Evolutionary conservation across 2,797 vertebrate species (phyloP), one percentile per base, ranked within the genome.

Genomic region (Manis crassicaudata): DNA sequence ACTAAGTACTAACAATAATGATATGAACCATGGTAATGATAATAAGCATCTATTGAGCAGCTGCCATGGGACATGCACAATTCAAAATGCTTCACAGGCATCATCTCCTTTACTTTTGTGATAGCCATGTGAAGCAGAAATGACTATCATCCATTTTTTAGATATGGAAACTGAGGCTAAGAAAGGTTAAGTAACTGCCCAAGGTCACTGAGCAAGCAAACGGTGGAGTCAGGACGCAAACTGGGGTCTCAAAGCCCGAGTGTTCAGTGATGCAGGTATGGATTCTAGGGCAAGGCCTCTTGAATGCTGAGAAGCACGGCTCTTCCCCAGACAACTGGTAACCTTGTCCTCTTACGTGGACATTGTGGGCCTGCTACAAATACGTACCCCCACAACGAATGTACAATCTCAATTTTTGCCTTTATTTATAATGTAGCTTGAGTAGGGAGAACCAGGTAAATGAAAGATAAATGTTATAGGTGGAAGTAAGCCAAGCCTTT

Each of bases 51-150:
- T 90, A 27, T 1, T 73, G 35, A 85, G 46, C 63, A 93, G 46
- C 76, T 58, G 32, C 21, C 27, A n/a, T 7, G 16, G 63, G 20
- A 25, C 37, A 60, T 23, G 21, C 10, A 77, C 50, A 60, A 27
- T 46, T 84, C 76, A 84, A 86, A 83, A n/a, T n/a, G 25, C 83
- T 96, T 92, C 72, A 12, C 10, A 70, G 20, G 21, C 13, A n/a
- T 68, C 3, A 67, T 67, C 50, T 92, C 37, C 81, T 79, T 90
- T 85, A 68, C 43, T 91, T 90, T 86, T 70, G 37, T 50, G 88
- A 93, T 18, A 60, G 25, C 37, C 58, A 67, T 6, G 58, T 52
- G 72, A 91, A 80, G 13, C 35, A 94, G 60, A 54, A 75, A 56
- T 73, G 63, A 81, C 82, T 56, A 50, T 50, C 35, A 73, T 32